These are phyloP conservation scores for Hirtodrosophila confusa DNA, from an alignment of 2,888 invertebrate species.

Conservation along the genomic window DNA sequence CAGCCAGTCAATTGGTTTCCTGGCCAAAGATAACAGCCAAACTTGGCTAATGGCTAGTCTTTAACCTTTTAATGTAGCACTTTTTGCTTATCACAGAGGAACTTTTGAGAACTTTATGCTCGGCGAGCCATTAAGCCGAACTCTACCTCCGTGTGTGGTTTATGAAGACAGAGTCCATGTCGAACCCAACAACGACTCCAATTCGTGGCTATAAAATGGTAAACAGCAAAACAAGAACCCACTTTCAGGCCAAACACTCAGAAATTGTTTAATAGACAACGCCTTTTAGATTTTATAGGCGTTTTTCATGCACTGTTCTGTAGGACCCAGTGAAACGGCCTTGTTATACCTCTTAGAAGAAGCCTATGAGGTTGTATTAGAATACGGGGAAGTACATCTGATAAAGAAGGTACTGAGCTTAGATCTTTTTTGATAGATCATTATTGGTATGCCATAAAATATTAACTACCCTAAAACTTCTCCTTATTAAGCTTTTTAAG, in stretches of 20 bases:
- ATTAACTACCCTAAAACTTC: too few species aligned
- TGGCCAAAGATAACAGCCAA: slow-evolving; percentile 54
- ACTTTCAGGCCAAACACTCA: slow-evolving; percentile 38
- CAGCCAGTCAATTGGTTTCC: slow-evolving; percentile 26
- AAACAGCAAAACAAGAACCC: slow-evolving; percentile 17
- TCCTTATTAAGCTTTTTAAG: too few species aligned
- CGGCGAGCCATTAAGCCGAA: slow-evolving; percentile 50
- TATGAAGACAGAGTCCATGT: slow-evolving; percentile 39
- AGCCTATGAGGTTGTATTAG: slow-evolving; percentile 1
- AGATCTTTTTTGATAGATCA: too few species aligned
- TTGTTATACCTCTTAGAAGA: slow-evolving; percentile 25
- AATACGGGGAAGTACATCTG: neutral
- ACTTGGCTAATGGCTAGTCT: slow-evolving; percentile 77
- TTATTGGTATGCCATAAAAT: too few species aligned
- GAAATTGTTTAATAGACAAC: slow-evolving; percentile 72
- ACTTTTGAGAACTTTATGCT: slow-evolving; percentile 61
- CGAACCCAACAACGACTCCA: slow-evolving; percentile 46
- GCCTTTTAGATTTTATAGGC: slow-evolving; percentile 67
- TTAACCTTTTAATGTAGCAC: slow-evolving; percentile 76
- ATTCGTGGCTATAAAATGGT: slow-evolving; percentile 52
- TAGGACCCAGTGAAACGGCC: slow-evolving; percentile 22
- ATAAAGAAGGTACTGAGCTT: too few species aligned
- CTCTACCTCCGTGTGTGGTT: slow-evolving; percentile 56
- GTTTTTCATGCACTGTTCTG: slow-evolving; percentile 48
- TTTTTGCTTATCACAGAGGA: slow-evolving; percentile 61